A percentile compares a stretch with the other conserved stretches of the same genome.
Evolutionary conservation across 2,888 invertebrate genomes (phyloP).

Genomic region (Athalia cordata): DNA sequence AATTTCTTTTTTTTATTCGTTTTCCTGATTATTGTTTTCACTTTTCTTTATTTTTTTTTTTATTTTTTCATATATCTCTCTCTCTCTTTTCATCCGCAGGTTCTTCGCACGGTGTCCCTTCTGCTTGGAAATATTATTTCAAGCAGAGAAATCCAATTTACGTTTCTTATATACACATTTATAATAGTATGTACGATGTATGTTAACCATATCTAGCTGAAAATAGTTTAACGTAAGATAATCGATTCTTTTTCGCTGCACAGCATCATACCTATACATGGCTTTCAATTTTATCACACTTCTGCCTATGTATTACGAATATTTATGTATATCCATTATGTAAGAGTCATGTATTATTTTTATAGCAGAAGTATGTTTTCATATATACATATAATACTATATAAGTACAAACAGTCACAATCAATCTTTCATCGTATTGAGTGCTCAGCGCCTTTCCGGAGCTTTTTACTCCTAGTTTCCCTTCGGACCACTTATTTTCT

Average conservation of each 20-base stretch:
- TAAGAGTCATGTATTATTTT: background rate
- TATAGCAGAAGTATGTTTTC: background rate
- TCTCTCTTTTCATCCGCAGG: too few relatives aligned
- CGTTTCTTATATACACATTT: too few relatives aligned
- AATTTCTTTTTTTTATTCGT: too few relatives aligned
- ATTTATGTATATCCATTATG: background rate
- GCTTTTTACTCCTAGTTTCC: background rate
- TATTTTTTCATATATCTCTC: too few relatives aligned
- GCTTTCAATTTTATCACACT: slow-evolving; percentile 44
- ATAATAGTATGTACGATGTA: too few relatives aligned
- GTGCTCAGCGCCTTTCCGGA: background rate
- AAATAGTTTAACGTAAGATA: too few relatives aligned
- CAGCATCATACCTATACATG: slow-evolving; percentile 38
- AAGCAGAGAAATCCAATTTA: too few relatives aligned
- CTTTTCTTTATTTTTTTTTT: too few relatives aligned
- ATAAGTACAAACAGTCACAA: slow-evolving; percentile 8
- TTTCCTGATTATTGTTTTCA: too few relatives aligned
- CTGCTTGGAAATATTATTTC: too few relatives aligned
- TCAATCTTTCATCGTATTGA: slow-evolving; percentile 33
- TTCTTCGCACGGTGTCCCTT: too few relatives aligned
- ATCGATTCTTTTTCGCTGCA: slow-evolving; percentile 19
- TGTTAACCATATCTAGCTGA: too few relatives aligned
- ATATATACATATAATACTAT: background rate
- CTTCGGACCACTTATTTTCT: slow-evolving; percentile 18
- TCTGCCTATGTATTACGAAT: slow-evolving; percentile 30